A percentile compares a stretch with the other conserved stretches of the same genome.
phyloP scores from a whole-genome alignment of 2,113 vertebrate species.

The Dendrocopos noguchii region DNA sequence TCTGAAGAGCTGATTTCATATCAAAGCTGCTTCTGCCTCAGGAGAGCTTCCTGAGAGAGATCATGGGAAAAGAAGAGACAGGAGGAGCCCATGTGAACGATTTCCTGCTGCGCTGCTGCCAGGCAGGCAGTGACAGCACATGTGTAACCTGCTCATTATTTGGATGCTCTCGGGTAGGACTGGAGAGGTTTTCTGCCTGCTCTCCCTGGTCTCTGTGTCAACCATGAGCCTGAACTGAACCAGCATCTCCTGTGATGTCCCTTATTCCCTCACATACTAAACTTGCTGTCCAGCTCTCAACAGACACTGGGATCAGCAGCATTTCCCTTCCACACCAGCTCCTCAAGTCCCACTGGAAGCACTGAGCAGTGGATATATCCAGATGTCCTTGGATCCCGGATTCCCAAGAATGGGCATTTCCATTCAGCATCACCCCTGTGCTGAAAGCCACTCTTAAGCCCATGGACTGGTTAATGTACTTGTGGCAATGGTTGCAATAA shows the following conservation, averaged over 20 bases:
- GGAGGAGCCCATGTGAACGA: not conserved
- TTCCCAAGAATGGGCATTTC: not conserved
- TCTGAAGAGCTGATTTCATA: not conserved
- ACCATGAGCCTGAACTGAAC: not conserved
- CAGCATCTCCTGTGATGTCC: not conserved
- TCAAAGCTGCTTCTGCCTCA: not conserved
- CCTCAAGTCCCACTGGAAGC: not conserved
- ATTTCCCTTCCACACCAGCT: not conserved
- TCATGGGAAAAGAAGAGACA: not conserved
- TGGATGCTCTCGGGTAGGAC: not conserved
- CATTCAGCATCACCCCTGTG: not conserved
- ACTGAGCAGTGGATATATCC: rapidly evolving
- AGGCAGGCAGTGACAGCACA: not conserved
- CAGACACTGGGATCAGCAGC: not conserved
- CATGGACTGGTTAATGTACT: not conserved
- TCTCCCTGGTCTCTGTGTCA: not conserved
- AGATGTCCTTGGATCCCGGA: not conserved
- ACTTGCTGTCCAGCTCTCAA: not conserved
- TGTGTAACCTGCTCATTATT: not conserved
- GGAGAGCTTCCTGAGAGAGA: not conserved
- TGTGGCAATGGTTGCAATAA: no score
- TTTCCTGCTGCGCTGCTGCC: rapidly evolving
- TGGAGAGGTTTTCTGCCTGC: not conserved
- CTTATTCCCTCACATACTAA: not conserved
- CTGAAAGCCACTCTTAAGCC: not conserved